Percentiles rank a stretch among this genome's conserved stretches.
phyloP scores from a whole-genome alignment of 2,888 invertebrate genomes.

The Leucophenga montana region DNA sequence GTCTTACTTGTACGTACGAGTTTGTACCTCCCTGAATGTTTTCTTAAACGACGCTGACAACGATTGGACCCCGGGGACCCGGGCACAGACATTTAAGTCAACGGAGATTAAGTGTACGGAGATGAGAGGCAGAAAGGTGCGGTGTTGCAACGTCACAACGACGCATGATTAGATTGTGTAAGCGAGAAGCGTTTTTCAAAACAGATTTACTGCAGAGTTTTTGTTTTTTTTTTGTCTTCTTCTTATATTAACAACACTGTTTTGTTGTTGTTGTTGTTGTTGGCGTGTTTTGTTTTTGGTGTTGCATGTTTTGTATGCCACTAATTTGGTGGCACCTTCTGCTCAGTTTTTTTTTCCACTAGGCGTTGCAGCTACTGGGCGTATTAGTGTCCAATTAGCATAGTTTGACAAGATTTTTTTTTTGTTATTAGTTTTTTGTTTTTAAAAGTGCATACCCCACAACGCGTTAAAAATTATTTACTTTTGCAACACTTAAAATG shows the following conservation, averaged over 20 bases:
- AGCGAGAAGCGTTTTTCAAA: conserved; percentile 32
- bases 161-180: conserved; percentile 42
- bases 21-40: background rate
- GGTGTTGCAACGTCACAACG: conserved; percentile 8
- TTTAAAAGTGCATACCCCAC: background rate
- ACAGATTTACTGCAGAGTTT: too few relatives aligned
- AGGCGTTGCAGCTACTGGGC: conserved; percentile 16
- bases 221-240: too few relatives aligned
- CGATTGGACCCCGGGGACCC: conserved; percentile 1
- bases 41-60: conserved; percentile 4
- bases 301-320: conserved; percentile 12
- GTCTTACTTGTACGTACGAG: background rate
- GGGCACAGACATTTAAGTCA: background rate
- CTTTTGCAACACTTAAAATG: background rate
- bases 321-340: conserved; percentile 31
- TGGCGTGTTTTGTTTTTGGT: background rate
- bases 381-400: conserved; percentile 20
- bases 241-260: too few relatives aligned
- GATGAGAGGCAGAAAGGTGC: background rate
- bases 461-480: background rate
- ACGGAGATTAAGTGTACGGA: background rate
- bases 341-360: background rate
- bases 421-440: background rate
- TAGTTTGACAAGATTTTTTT: conserved; percentile 12
- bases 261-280: background rate